A percentile compares a stretch with the other conserved stretches of the same genome.
phyloP scores from a whole-genome alignment of 2,888 invertebrate genomes.

The Amiota communis region DNA sequence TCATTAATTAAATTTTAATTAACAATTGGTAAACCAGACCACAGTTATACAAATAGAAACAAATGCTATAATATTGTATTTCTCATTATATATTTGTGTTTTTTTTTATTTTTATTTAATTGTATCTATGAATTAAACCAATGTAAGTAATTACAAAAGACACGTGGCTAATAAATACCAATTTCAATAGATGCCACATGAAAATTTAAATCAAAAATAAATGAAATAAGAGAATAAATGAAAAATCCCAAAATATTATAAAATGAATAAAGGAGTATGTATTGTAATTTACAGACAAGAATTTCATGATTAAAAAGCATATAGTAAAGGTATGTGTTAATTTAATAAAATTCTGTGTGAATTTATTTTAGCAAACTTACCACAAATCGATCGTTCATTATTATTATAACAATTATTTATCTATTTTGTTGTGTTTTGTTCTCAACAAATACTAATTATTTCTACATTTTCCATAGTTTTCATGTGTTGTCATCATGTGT shows the following conservation, averaged over 20 bases:
- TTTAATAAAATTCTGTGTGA: not conserved
- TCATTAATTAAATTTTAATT: conserved; percentile 59
- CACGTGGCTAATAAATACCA: conserved; percentile 18
- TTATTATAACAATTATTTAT: not conserved
- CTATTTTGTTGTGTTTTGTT: not conserved
- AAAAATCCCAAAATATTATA: not conserved
- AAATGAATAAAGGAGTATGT: too few relatives aligned
- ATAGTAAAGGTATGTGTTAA: conserved; percentile 2
- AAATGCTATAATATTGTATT: not conserved
- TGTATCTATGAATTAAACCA: not conserved
- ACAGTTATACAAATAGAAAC: conserved; percentile 22
- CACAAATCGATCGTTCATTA: conserved; percentile 20
- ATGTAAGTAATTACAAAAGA: conserved; percentile 14
- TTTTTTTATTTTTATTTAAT: not conserved
- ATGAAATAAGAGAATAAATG: not conserved
- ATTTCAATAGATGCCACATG: too few relatives aligned
- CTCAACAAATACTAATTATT: too few relatives aligned
- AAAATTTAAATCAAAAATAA: not conserved
- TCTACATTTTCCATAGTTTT: too few relatives aligned
- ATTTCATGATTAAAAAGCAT: not conserved
- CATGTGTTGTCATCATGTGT: too few relatives aligned
- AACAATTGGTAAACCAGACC: conserved; percentile 32
- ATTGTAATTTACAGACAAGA: not conserved
- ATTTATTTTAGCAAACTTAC: conserved; percentile 18
- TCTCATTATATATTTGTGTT: not conserved